phyloP scores from a whole-genome alignment of 2,113 vertebrate genomes.

The Forbesichthys agassizii region DNA sequence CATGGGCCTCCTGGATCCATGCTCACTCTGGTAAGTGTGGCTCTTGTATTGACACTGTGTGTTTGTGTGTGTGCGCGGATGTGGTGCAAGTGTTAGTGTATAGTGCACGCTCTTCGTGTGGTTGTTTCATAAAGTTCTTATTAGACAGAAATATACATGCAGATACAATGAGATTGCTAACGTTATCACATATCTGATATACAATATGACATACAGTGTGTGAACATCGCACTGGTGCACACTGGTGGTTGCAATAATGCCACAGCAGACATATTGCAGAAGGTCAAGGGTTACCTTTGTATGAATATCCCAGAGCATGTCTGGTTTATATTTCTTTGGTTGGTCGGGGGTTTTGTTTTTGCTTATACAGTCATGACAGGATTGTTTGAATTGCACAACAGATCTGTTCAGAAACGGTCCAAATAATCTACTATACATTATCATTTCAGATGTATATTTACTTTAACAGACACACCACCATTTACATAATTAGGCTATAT shows the following conservation, averaged over 20 bases:
- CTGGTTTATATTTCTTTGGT: background rate
- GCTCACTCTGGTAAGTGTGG: constrained; percentile 67
- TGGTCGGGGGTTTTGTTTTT: background rate
- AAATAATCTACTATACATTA: too few species aligned
- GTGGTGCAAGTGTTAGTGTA: constrained; percentile 21
- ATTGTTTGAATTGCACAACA: too few species aligned
- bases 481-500: too few species aligned
- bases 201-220: background rate
- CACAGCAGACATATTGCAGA: constrained; percentile 24
- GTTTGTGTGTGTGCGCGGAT: constrained; percentile 34
- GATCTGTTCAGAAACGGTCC: too few species aligned
- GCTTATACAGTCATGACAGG: background rate
- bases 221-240: background rate
- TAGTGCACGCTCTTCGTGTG: constrained; percentile 9
- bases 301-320: background rate
- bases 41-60: constrained; percentile 12
- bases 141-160: background rate
- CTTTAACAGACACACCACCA: too few species aligned
- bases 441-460: too few species aligned
- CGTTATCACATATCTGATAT: background rate
- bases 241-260: background rate
- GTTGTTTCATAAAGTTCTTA: constrained; percentile 35
- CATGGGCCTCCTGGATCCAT: constrained; percentile 71
- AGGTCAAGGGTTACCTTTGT: constrained; percentile 52
- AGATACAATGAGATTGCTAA: background rate